phyloP scores from a whole-genome alignment of 2,797 vertebrate species.

The Hafferia zeledoni region DNA sequence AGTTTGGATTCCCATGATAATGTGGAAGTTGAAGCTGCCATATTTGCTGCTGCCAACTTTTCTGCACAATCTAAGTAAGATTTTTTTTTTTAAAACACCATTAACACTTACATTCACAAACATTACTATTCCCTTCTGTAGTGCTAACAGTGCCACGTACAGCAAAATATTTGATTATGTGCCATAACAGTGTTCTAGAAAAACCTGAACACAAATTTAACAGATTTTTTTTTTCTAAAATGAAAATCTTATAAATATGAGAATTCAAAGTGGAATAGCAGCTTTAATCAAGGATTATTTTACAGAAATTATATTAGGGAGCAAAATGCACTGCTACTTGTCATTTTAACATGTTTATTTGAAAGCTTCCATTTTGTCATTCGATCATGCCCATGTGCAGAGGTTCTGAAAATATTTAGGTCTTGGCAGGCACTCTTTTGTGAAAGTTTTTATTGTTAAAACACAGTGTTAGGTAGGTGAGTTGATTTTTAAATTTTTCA shows the following conservation, averaged over 20 bases:
- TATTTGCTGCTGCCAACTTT: conserved; percentile 96
- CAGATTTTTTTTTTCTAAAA: neutral
- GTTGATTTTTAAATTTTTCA: neutral
- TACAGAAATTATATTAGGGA: neutral
- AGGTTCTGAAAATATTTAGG: neutral
- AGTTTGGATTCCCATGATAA: conserved; percentile 98
- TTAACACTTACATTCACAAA: neutral
- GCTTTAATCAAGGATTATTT: neutral
- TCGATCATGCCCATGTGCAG: neutral
- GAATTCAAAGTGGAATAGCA: neutral
- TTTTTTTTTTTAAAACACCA: neutral
- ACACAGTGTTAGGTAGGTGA: neutral
- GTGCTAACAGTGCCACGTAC: neutral
- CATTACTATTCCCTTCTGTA: neutral
- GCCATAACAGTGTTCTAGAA: neutral
- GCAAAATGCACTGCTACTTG: neutral
- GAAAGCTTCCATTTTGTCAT: neutral
- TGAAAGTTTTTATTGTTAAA: neutral
- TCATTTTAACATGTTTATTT: neutral
- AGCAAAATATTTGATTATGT: neutral
- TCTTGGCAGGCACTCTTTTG: neutral
- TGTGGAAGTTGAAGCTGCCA: conserved; percentile 96
- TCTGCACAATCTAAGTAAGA: conserved; percentile 96
- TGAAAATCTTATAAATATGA: neutral
- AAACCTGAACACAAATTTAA: neutral